Evolutionary conservation across 2,888 invertebrate species (phyloP).

Genomic region (Exocentrus adspersus): DNA sequence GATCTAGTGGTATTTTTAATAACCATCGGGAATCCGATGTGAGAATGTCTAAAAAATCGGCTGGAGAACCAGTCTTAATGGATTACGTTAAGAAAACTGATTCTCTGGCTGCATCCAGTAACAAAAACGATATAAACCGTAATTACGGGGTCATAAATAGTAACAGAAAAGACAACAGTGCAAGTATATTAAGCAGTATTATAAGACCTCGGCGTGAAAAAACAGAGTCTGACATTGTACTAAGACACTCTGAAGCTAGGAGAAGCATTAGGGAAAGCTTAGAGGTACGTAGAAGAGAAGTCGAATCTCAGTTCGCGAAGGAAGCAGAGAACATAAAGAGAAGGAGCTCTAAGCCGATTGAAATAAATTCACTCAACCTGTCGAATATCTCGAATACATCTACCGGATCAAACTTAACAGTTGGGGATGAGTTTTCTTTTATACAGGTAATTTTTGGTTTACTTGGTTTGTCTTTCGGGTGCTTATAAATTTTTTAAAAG

Average conservation of each 20-base stretch:
- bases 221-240: slow-evolving; percentile 88
- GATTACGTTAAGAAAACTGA: slow-evolving; percentile 73
- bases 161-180: slow-evolving; percentile 38
- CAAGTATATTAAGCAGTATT: slow-evolving; percentile 59
- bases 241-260: slow-evolving; percentile 70
- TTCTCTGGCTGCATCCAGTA: slow-evolving; percentile 57
- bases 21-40: slow-evolving; percentile 70
- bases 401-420: slow-evolving; percentile 56
- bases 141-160: slow-evolving; percentile 54
- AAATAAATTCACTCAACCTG: slow-evolving; percentile 56
- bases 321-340: slow-evolving; percentile 64
- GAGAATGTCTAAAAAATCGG: slow-evolving; percentile 66
- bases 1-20: slow-evolving; percentile 77
- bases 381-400: slow-evolving; percentile 51
- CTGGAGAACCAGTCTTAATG: slow-evolving; percentile 76
- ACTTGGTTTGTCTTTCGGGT: slow-evolving; percentile 48
- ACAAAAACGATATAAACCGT: slow-evolving; percentile 57
- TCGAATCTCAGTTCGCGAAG: slow-evolving; percentile 62
- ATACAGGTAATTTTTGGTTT: slow-evolving; percentile 60
- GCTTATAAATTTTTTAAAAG: slow-evolving; percentile 37
- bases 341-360: slow-evolving; percentile 64
- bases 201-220: slow-evolving; percentile 83
- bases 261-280: slow-evolving; percentile 65
- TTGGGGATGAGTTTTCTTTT: slow-evolving; percentile 62
- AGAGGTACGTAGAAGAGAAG: slow-evolving; percentile 64